These are phyloP conservation scores for Phoebastria nigripes DNA, from an alignment of 2,797 vertebrate genomes.

Conservation along the genomic window DNA sequence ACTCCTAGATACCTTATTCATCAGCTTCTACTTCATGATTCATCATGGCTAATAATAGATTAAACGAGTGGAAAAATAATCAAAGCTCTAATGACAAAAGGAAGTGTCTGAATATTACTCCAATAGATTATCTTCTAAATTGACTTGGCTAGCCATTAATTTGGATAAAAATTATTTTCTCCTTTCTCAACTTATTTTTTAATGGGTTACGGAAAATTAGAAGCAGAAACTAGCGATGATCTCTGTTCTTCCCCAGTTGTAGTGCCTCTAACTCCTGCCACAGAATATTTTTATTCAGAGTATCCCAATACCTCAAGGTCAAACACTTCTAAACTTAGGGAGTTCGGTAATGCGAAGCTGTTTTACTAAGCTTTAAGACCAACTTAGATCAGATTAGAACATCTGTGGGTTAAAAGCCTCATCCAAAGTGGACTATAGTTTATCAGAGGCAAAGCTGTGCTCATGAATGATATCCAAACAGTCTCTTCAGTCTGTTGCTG, in stretches of 20 bases:
- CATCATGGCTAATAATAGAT: not conserved
- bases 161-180: not conserved
- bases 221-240: not conserved
- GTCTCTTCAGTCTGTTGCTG: not conserved
- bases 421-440: not conserved
- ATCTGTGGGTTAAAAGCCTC: not conserved
- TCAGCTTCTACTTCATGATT: not conserved
- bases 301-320: not conserved
- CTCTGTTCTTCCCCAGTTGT: not conserved
- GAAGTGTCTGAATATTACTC: slow-evolving; percentile 11
- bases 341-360: not conserved
- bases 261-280: not conserved
- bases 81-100: slow-evolving; percentile 31
- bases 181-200: slow-evolving; percentile 1
- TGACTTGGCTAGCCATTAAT: not conserved
- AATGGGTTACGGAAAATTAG: not conserved
- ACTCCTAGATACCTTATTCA: not conserved
- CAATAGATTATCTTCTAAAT: slow-evolving; percentile 8
- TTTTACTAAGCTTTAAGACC: not conserved
- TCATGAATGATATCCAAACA: not conserved
- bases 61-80: slow-evolving; percentile 31
- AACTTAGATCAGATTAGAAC: not conserved
- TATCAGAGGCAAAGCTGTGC: not conserved
- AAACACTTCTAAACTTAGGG: not conserved
- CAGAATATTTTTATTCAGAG: not conserved